These are phyloP conservation scores for Abramis brama DNA, from an alignment of 2,113 vertebrate genomes.

Conservation along the genomic window DNA sequence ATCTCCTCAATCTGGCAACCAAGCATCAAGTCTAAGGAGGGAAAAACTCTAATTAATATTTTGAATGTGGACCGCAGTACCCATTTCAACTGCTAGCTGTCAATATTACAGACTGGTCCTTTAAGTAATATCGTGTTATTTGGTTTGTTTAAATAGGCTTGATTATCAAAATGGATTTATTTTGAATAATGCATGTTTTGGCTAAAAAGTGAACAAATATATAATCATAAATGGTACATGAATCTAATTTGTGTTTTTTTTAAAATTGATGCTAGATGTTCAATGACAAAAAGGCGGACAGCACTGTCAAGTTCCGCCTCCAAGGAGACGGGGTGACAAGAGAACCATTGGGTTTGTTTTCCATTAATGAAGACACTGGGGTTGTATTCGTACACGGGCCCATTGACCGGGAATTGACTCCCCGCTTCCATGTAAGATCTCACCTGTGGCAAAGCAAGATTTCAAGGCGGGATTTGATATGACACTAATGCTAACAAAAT, in stretches of 20 bases:
- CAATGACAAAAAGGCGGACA: slow-evolving; percentile 54
- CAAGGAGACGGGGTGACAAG: slow-evolving; percentile 74
- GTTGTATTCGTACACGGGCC: slow-evolving; percentile 57
- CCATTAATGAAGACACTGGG: slow-evolving; percentile 64
- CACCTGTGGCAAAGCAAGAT: neutral
- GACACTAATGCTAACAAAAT: neutral
- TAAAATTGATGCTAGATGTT: slow-evolving; percentile 62
- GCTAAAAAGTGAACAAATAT: neutral
- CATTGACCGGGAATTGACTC: slow-evolving; percentile 75
- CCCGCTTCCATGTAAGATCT: slow-evolving; percentile 71
- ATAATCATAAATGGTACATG: neutral
- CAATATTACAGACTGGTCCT: too few species aligned
- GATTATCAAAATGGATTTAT: neutral
- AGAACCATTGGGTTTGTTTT: slow-evolving; percentile 71
- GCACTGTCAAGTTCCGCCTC: slow-evolving; percentile 66
- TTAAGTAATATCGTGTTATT: neutral
- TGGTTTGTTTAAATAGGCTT: neutral
- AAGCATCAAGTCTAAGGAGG: too few species aligned
- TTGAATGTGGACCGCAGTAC: too few species aligned
- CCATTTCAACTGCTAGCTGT: too few species aligned
- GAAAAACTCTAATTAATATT: too few species aligned
- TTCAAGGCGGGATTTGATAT: neutral
- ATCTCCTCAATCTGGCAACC: too few species aligned
- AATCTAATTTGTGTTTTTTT: neutral
- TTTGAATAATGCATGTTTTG: neutral